These are phyloP conservation scores for Aphelinus certus DNA, from an alignment of 1,140 invertebrate species.

Conservation along the genomic window DNA sequence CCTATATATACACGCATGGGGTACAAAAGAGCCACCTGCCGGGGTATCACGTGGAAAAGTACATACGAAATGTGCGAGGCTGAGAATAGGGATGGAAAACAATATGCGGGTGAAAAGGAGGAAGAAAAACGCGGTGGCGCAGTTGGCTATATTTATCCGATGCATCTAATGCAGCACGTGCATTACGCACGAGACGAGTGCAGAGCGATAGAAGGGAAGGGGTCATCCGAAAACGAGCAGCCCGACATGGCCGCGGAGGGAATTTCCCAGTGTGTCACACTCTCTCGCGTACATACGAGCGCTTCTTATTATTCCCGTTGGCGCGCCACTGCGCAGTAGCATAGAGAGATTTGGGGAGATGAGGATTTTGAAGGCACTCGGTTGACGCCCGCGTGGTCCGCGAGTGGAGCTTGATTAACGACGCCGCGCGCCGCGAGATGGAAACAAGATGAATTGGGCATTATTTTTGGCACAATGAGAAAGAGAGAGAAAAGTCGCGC, in stretches of 20 bases:
- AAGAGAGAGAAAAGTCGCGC: slow-evolving; percentile 20
- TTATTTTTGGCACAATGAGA: slow-evolving; percentile 35
- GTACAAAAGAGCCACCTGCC: slow-evolving; percentile 16
- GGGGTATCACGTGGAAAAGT: background rate
- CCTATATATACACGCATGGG: background rate
- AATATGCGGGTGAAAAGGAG: background rate
- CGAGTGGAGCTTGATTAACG: slow-evolving; percentile 29
- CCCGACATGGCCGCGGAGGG: background rate
- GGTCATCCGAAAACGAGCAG: background rate
- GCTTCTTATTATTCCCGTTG: slow-evolving; percentile 1
- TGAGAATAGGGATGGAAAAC: slow-evolving; percentile 5
- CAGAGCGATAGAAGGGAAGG: background rate
- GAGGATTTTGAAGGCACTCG: slow-evolving; percentile 18
- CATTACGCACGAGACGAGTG: background rate
- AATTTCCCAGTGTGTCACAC: slow-evolving; percentile 55
- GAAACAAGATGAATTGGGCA: slow-evolving; percentile 29
- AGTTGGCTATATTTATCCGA: slow-evolving; percentile 50
- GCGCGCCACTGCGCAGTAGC: background rate
- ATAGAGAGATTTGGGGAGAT: background rate
- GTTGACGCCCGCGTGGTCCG: slow-evolving; percentile 20
- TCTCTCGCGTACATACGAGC: background rate
- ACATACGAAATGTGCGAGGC: background rate
- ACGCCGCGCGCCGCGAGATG: background rate
- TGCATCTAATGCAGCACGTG: slow-evolving; percentile 41
- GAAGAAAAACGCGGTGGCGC: background rate